A percentile compares a stretch with the other conserved stretches of the same genome.
Evolutionary conservation across 2,797 vertebrate species (phyloP).

Genomic region (Centroberyx gerrardi): DNA sequence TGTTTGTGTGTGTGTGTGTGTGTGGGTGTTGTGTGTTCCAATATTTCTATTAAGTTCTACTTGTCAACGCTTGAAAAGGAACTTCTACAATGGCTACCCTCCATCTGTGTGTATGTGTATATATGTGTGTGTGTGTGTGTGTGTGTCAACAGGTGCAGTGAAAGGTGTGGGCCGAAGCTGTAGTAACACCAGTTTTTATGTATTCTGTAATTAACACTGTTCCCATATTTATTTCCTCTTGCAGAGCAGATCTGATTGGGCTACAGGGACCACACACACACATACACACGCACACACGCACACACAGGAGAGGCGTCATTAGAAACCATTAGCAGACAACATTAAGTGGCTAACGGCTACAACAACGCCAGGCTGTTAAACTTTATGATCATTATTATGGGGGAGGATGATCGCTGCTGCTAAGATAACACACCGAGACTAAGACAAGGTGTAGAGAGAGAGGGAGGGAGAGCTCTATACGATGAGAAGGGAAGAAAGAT

Average conservation of each 20-base stretch:
- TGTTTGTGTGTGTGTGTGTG: background rate
- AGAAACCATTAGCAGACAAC: constrained; percentile 92
- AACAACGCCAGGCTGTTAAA: constrained; percentile 87
- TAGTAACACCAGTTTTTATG: constrained; percentile 63
- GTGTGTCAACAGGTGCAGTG: constrained; percentile 36
- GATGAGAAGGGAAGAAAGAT: constrained; percentile 14
- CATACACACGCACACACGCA: constrained; percentile 80
- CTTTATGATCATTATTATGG: constrained; percentile 92
- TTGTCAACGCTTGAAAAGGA: background rate
- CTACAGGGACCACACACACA: constrained; percentile 84
- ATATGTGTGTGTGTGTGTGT: constrained; percentile 19
- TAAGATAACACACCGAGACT: constrained; percentile 89
- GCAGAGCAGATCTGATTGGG: constrained; percentile 90
- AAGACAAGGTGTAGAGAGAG: constrained; percentile 71
- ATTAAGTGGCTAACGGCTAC: constrained; percentile 92
- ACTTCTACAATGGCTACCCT: background rate
- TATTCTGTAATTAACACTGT: constrained; percentile 82
- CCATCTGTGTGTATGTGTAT: background rate
- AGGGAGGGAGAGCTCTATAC: constrained; percentile 82
- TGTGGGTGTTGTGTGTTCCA: background rate
- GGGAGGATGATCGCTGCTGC: constrained; percentile 91
- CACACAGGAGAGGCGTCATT: constrained; percentile 89
- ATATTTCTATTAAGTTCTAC: background rate
- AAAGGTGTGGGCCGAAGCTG: constrained; percentile 13
- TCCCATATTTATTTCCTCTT: constrained; percentile 85